phyloP scores from a whole-genome alignment of 2,113 vertebrate genomes.

The Falco punctatus region DNA sequence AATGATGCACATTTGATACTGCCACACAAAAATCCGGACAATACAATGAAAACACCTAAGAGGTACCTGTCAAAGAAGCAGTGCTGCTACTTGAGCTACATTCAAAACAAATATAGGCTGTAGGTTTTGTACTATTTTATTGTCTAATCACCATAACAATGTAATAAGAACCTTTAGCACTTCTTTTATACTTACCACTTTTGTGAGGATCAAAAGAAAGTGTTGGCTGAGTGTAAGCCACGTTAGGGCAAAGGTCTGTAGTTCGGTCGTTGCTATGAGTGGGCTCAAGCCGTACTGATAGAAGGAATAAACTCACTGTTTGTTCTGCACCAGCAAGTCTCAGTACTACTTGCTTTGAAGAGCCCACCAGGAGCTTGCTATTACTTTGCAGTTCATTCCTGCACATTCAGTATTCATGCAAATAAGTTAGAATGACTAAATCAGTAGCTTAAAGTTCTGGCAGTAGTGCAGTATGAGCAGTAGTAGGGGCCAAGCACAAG shows the following conservation, averaged over 20 bases:
- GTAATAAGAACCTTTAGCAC: not conserved
- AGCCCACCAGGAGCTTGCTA: not conserved
- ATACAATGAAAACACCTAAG: not conserved
- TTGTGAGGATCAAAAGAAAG: not conserved
- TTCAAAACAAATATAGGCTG: not conserved
- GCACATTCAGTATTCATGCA: not conserved
- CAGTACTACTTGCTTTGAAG: not conserved
- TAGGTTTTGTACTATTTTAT: not conserved
- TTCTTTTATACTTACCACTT: not conserved
- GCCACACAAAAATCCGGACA: not conserved
- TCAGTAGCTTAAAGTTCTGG: not conserved
- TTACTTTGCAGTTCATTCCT: not conserved
- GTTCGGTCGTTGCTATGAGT: not conserved
- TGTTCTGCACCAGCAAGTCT: not conserved
- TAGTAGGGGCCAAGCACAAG: not conserved
- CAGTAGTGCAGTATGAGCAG: fast-evolving
- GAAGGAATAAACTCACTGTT: not conserved
- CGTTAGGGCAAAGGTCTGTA: not conserved
- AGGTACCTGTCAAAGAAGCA: not conserved
- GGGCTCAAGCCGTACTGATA: not conserved
- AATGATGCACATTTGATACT: not conserved
- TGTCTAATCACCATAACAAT: not conserved
- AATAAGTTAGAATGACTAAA: not conserved
- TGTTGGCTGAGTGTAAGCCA: not conserved
- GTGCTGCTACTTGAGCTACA: not conserved